Conservation (phyloP, 2,888 invertebrate genomes). For the Diaperis boleti region DNA sequence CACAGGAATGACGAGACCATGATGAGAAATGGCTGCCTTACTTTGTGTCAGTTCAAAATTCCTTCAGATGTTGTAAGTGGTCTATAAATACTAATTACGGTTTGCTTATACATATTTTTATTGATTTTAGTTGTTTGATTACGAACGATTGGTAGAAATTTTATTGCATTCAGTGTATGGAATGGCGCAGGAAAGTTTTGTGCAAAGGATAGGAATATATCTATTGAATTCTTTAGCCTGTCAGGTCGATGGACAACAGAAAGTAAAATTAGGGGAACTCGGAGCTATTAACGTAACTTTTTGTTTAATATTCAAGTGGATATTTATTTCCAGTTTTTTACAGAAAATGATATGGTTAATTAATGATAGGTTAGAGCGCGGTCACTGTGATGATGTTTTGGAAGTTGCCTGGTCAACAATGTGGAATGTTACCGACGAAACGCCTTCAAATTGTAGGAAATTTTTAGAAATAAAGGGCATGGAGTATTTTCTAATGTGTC, state of each 20-base stretch:
- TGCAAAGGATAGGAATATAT: constrained; percentile 94
- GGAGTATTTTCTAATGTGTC: constrained; percentile 89
- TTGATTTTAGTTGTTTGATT: constrained; percentile 84
- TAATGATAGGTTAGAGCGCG: constrained; percentile 79
- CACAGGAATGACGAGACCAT: constrained; percentile 90
- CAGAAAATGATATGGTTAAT: constrained; percentile 92
- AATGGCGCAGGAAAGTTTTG: constrained; percentile 89
- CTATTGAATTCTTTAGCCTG: constrained; percentile 95
- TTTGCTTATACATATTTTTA: not conserved
- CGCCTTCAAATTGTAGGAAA: constrained; percentile 91
- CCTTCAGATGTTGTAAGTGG: constrained; percentile 90
- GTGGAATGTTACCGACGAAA: constrained; percentile 99
- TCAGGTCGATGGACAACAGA: constrained; percentile 94
- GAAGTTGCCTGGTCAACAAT: constrained; percentile 99
- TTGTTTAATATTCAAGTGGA: constrained; percentile 44
- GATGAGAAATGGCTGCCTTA: constrained; percentile 96
- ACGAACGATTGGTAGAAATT: constrained; percentile 86
- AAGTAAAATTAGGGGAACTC: constrained; percentile 89
- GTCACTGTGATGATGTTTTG: constrained; percentile 92
- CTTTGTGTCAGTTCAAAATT: constrained; percentile 94
- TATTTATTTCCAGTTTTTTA: constrained; percentile 53
- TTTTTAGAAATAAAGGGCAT: constrained; percentile 92
- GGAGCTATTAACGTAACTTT: constrained; percentile 83
- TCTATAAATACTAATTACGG: no score
- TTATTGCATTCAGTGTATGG: constrained; percentile 85